A percentile compares a stretch with the other conserved stretches of the same genome.
These are phyloP conservation scores for Corapipo altera DNA, from an alignment of 2,113 vertebrate species.

Conservation along the genomic window DNA sequence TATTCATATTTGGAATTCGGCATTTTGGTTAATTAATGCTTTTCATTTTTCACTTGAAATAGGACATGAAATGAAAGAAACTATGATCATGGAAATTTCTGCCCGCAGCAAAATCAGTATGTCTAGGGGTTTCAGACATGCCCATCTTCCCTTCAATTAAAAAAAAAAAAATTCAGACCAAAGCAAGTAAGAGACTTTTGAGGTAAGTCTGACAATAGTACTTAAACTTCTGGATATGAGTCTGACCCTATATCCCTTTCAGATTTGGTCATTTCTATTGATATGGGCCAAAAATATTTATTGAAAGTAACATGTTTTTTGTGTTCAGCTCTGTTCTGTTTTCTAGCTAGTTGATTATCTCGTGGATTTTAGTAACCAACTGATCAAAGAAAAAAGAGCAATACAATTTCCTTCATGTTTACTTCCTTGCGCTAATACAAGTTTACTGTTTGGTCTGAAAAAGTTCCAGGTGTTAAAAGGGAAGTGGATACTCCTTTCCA, in stretches of 20 bases:
- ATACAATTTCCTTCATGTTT: slow-evolving; percentile 84
- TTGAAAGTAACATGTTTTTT: not conserved
- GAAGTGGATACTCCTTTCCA: slow-evolving; percentile 75
- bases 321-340: not conserved
- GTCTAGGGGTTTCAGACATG: not conserved
- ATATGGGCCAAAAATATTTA: not conserved
- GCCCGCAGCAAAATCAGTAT: not conserved
- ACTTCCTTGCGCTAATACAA: slow-evolving; percentile 79
- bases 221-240: not conserved
- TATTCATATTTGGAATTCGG: not conserved
- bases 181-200: not conserved
- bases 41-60: not conserved
- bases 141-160: not conserved
- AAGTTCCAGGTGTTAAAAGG: slow-evolving; percentile 72
- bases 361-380: slow-evolving; percentile 84
- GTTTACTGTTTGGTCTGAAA: slow-evolving; percentile 80
- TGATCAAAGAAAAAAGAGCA: slow-evolving; percentile 82
- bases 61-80: not conserved
- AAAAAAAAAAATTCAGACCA: not conserved
- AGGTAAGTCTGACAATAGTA: not conserved
- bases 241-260: not conserved
- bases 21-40: not conserved
- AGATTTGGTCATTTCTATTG: not conserved
- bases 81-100: not conserved
- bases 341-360: slow-evolving; percentile 81